These are phyloP conservation scores for Pristionchus entomophagus DNA, from an alignment of 2,888 invertebrate species.

Conservation along the genomic window DNA sequence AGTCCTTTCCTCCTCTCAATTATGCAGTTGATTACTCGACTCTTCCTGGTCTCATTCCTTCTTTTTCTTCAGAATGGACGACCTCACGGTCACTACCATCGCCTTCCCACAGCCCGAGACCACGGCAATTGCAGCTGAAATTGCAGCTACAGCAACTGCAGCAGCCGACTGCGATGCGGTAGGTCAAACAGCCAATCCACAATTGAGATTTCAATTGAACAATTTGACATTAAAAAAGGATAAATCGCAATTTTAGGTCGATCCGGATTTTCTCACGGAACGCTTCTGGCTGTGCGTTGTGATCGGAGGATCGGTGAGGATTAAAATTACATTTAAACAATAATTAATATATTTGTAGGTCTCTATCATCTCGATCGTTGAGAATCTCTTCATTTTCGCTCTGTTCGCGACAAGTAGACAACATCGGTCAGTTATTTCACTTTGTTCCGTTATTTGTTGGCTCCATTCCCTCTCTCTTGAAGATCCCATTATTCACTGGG, in stretches of 20 bases:
- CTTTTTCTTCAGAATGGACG: conserved; percentile 25
- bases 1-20: conserved; percentile 2
- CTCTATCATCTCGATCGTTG: conserved; percentile 58
- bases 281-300: conserved; percentile 47
- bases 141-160: not conserved
- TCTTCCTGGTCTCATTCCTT: not conserved
- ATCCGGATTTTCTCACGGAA: conserved; percentile 44
- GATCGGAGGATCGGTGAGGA: conserved; percentile 27
- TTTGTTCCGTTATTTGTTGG: too few relatives aligned
- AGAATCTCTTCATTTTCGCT: conserved; percentile 63
- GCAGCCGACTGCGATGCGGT: not conserved
- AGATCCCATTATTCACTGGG: too few relatives aligned
- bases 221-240: not conserved
- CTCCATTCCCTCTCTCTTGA: not conserved
- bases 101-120: not conserved
- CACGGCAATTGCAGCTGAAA: not conserved
- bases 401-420: conserved; percentile 62
- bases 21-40: conserved; percentile 35
- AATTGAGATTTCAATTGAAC: too few relatives aligned
- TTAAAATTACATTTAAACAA: not conserved
- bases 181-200: too few relatives aligned
- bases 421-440: conserved; percentile 53
- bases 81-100: not conserved
- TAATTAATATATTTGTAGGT: conserved; percentile 50
- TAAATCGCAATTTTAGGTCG: conserved; percentile 22